Evolutionary conservation across 2,888 invertebrate genomes (phyloP).

Genomic region (Hypolimnas misippus): DNA sequence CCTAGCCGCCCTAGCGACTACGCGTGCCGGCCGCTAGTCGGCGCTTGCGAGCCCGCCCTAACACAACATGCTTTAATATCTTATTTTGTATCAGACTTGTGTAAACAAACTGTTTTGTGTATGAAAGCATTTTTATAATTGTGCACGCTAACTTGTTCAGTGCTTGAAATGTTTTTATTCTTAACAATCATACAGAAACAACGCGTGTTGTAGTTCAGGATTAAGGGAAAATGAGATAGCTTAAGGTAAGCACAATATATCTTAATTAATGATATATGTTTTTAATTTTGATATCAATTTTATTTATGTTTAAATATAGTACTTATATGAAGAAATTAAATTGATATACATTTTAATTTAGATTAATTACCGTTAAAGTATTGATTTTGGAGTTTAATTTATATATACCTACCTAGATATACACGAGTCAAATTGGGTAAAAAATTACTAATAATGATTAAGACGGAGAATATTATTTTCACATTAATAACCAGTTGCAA

Average conservation of each 20-base stretch:
- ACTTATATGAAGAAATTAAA: too few species aligned
- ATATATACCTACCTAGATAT: too few species aligned
- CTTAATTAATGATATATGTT: constrained; percentile 22
- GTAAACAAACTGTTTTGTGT: constrained; percentile 77
- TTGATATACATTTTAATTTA: too few species aligned
- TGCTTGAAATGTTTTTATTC: constrained; percentile 41
- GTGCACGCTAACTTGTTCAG: constrained; percentile 50
- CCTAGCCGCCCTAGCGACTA: constrained; percentile 66
- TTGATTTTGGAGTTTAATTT: too few species aligned
- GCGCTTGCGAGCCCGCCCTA: constrained; percentile 76
- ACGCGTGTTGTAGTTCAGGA: constrained; percentile 33
- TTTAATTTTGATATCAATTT: too few species aligned
- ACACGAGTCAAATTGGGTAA: too few species aligned
- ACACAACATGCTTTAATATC: constrained; percentile 67
- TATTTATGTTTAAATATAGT: too few species aligned
- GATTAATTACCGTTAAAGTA: too few species aligned
- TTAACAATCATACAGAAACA: constrained; percentile 35
- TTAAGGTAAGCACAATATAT: constrained; percentile 53
- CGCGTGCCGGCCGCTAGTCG: constrained; percentile 71
- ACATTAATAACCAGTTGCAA: too few species aligned
- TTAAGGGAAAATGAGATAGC: constrained; percentile 35
- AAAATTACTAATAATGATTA: too few species aligned
- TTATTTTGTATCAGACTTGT: constrained; percentile 65
- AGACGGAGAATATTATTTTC: too few species aligned
- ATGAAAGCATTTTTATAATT: constrained; percentile 49